Evolutionary conservation across 1,140 invertebrate species (phyloP).

Genomic region (Heliconius eleuchia): DNA sequence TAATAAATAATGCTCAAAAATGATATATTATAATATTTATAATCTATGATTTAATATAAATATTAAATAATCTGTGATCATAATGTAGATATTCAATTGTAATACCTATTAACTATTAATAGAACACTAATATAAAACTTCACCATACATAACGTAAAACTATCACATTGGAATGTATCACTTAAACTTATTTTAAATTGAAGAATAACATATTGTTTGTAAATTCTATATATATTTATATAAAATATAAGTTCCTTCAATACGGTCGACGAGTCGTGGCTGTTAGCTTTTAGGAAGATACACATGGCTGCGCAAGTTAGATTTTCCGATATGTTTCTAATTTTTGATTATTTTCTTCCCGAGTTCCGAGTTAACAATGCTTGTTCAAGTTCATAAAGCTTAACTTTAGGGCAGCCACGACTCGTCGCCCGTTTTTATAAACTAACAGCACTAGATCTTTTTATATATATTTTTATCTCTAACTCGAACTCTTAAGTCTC

Average conservation of each 20-base stretch:
- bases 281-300: too few relatives aligned
- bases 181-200: slow-evolving; percentile 27
- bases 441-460: too few relatives aligned
- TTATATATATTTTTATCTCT: too few relatives aligned
- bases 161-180: slow-evolving; percentile 56
- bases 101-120: not conserved
- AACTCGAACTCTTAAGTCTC: not conserved
- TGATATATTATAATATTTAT: not conserved
- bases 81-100: not conserved
- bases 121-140: not conserved
- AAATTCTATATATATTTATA: not conserved
- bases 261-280: too few relatives aligned
- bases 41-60: not conserved
- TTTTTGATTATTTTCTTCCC: too few relatives aligned
- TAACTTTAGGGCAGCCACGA: too few relatives aligned
- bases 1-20: slow-evolving; percentile 3
- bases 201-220: not conserved
- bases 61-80: slow-evolving; percentile 1
- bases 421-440: too few relatives aligned
- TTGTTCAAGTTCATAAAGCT: too few relatives aligned
- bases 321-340: too few relatives aligned
- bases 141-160: slow-evolving; percentile 18
- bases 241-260: not conserved
- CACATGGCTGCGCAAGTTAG: too few relatives aligned
- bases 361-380: too few relatives aligned